Base-by-base conservation (phyloP, 2,113 vertebrate species). In the Otolemur garnettii region DNA sequence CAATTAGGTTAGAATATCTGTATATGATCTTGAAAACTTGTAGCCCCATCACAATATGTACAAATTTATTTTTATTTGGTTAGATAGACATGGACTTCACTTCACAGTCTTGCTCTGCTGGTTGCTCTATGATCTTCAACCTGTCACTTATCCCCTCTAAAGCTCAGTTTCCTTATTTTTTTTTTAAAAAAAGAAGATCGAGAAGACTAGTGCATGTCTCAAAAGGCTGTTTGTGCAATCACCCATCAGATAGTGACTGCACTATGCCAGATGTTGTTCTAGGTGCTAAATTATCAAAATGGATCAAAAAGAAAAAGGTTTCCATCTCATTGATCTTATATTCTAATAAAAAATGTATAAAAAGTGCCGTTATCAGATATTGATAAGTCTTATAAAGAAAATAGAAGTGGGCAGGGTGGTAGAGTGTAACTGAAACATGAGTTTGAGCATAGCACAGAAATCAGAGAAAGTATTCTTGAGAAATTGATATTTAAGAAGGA, bases 11-110 rank as follows among this genome's bases (percentile, higher is more conserved):
- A 77, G 35, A 68, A 22, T 80, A 1, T 53, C 30, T 92, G 10
- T 26, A 42, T 11, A 21, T 10, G 17, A 82, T 64, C 77, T 87
- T 66, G 26, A 90, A 87, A 93, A 74, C 1, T 13, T 30, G 50
- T 74, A 60, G 6, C 57, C 64, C 30, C 21, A 17, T 64, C 22
- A 59, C 72, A 38, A 45, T 42, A 17, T 45, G 7, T 14, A 53
- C 38, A 78, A 87, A 82, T 91, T 93, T 14, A 60, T 74, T 91
- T 83, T 83, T 59, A 53, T 81, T 88, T 62, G 17, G 26, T 45
- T 94, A 75, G 26, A 4, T 59, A 83, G 55, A 7, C 45, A 42
- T n/a, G 18, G 26, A 22, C 50, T 71, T 90, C 11, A 93, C 22
- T 94, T 82, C 55, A 72, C 60, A 59, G 38, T 87, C n/a, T 93